Base-by-base conservation (phyloP, 2,888 invertebrate species). In the Xylota sylvarum region DNA sequence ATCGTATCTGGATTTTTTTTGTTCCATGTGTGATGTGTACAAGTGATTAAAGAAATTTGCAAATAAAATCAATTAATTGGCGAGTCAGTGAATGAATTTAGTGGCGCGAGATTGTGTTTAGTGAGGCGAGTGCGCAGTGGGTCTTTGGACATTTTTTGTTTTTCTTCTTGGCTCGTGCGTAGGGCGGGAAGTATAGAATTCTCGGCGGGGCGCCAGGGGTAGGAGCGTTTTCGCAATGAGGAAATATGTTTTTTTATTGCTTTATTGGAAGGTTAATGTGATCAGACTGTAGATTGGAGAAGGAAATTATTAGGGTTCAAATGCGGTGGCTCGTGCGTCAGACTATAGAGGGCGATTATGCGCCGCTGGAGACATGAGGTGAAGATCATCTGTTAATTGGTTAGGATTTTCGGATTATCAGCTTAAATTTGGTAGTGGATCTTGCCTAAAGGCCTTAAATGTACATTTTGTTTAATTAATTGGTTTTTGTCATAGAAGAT, bases 61-160 rank as follows among this genome's bases (percentile, higher is more conserved):
- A 58, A 67, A 60, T 55, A 43, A 69, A 70, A 52, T 55, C 55
- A 52, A 69, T 69, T 69, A 78, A 60, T 43, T 43, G 52, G 14
- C 19, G 69, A 70, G 55, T 69, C 27, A 52, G 32, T 70, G 69
- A 62, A 78, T 60, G 32, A 70, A 56, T 30, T 32, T 5, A 43
- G 32, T 30, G 14, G 43, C 27, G 62, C n/a, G n/a, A n/a, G n/a
- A 32, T 46, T 64, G 55, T 55, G 30, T 60, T 5, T 17, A n/a
- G n/a, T 7, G 58, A 27, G 35, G 40, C 27, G 23, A n/a, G 23
- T 60, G 37, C 37, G 58, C 14, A 14, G n/a, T 50, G 32, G n/a
- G 4, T 14, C 19, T 60, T 14, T 27, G 14, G 30, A 32, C 2
- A 4, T 27, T 60, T 37, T 19, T 58, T 23, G 1, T 23, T 23